Conservation (phyloP, 2,113 vertebrate genomes). For the Hepsetus odoe region DNA sequence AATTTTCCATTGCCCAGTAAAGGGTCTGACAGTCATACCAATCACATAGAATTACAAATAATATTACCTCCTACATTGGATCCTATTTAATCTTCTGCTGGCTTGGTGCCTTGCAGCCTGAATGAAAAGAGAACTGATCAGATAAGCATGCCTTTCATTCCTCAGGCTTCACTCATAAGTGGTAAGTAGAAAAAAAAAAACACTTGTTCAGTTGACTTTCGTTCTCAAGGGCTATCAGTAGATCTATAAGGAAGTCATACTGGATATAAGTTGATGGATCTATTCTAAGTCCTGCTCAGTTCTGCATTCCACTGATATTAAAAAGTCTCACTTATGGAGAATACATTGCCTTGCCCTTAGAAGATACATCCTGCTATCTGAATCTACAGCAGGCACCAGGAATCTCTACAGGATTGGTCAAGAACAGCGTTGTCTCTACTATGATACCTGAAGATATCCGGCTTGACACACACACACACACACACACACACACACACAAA, state of each 20-base stretch:
- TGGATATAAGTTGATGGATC: slow-evolving; percentile 30
- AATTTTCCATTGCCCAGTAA: slow-evolving; percentile 43
- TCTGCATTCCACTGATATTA: slow-evolving; percentile 11
- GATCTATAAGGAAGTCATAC: slow-evolving; percentile 21
- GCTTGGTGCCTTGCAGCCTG: slow-evolving; percentile 37
- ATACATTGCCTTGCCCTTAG: not conserved
- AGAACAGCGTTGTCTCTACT: not conserved
- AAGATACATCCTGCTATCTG: not conserved
- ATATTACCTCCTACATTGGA: slow-evolving; percentile 54
- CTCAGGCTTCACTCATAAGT: slow-evolving; percentile 39
- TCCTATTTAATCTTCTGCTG: slow-evolving; percentile 52
- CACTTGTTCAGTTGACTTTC: slow-evolving; percentile 27
- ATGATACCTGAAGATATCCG: slow-evolving; percentile 4
- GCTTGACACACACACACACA: not conserved
- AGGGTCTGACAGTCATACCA: slow-evolving; percentile 54
- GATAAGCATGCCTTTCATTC: slow-evolving; percentile 47
- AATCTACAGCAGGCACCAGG: not conserved
- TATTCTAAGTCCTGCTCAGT: not conserved
- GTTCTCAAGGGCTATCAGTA: slow-evolving; percentile 25
- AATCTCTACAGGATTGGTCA: not conserved
- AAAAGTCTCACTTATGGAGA: slow-evolving; percentile 9
- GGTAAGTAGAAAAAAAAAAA: slow-evolving; percentile 23
- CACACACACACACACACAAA: not conserved
- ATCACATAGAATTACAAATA: slow-evolving; percentile 55
- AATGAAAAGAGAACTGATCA: slow-evolving; percentile 44